phyloP scores from a whole-genome alignment of 2,888 invertebrate species.

The Chorisops tibialis region DNA sequence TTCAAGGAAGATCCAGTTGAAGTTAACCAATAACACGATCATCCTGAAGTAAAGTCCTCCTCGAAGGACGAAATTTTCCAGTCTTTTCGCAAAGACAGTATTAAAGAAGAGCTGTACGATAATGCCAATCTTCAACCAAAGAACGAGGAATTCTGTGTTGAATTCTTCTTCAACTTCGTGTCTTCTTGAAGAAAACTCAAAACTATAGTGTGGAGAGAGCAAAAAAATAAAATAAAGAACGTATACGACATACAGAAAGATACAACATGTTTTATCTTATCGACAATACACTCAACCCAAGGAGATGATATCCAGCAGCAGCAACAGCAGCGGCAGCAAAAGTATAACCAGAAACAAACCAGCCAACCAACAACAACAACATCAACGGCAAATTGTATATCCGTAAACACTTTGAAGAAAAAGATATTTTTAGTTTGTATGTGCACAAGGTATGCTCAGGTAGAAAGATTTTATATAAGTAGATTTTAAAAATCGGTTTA shows the following conservation, averaged over 20 bases:
- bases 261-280: no score
- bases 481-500: constrained; percentile 15
- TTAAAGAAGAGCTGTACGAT: background rate
- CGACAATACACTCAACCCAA: background rate
- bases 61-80: constrained; percentile 6
- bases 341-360: background rate
- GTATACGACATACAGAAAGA: no score
- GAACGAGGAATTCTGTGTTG: no score
- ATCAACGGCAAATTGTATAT: constrained; percentile 1
- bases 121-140: background rate
- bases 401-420: constrained; percentile 25
- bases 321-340: constrained; percentile 7
- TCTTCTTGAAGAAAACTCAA: no score
- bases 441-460: constrained; percentile 23
- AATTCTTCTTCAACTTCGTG: no score
- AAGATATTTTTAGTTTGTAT: constrained; percentile 23
- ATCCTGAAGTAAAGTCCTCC: background rate
- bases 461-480: constrained; percentile 17
- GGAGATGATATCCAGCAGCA: background rate
- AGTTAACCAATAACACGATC: constrained; percentile 11
- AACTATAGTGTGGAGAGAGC: no score
- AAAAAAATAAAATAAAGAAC: no score
- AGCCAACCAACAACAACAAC: background rate
- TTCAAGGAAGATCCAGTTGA: background rate
- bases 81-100: background rate